Evolutionary conservation across 37 sponge, comb jelly and placozoan species (phyloP), one percentile per base, ranked within the genome.

Genomic region (Ianthella basta): DNA sequence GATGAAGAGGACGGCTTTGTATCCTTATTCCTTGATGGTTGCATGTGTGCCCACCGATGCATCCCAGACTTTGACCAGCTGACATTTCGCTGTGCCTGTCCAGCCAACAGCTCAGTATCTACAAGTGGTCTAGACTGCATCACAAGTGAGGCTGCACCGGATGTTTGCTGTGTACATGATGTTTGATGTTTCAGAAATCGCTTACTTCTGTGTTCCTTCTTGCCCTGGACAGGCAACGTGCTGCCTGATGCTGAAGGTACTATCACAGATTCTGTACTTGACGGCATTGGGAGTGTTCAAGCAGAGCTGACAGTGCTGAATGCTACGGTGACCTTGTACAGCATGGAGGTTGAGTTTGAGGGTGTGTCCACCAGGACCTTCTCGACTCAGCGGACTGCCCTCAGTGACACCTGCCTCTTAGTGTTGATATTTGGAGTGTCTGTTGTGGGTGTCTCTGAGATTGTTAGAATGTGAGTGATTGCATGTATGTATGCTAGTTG

Each of bases 71-170:
- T 77, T 13, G 8, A 41, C 37, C 25, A 37, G 13, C 14, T 54
- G 55, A 24, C 27, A 6, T 77, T 77, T 24, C 53, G 24, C 24
- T 33, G 32, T 18, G 41, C 55, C 25, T 59, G 67, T 41, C 20
- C 34, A 0, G 32, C 63, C 38, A 19, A 15, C 18, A 55, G 83
- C 55, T 1, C 12, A 37, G 35, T 88, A 27, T 82, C 88, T 72
- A 50, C 34, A 39, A 55, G 74, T 61, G 68, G 74, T 18, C 25
- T n/a, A 19, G 83, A 88, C 56, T 88, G 88, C 60, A 34, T 35
- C 12, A 66, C 16, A 24, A 56, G 86, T 86, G 69, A 79, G 63
- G 29, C 14, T 29, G 19, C 27, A 30, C 23, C 8, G 8, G 66
- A 29, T 24, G 14, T 12, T 64, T 24, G 23, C 8, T 64, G 66